Base-by-base conservation (phyloP, 2,113 vertebrate species). In the Cephalopholis sonnerati region DNA sequence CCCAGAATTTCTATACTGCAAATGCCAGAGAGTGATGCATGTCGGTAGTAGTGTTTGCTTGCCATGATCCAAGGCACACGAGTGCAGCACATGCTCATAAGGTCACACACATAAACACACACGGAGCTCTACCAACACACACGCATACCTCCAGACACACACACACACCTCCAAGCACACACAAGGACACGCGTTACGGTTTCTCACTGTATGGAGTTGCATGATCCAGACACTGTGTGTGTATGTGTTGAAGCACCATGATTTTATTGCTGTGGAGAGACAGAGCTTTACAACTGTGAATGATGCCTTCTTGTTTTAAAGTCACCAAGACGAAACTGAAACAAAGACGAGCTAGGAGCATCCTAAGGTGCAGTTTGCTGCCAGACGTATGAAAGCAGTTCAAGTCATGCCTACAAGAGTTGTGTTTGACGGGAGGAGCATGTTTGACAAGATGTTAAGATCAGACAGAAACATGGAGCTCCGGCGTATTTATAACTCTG, bases 1-100 rank as follows among this genome's bases (percentile, higher is more conserved):
- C 94, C 95, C 93, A 95, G 94, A 95, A 95, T 94, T 95, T 93
- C 94, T 95, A 93, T 93, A 92, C 73, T 93, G 91, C 93, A 83
- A 93, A 93, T 94, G 92, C 93, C 89, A 91, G 88, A 92, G 85
- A 94, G 90, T 94, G 85, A 90, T 95, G 95, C 95, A 95, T 95
- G 95, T 89, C 80, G 82, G 87, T 93, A 89, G 90, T 85, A 88
- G 88, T 93, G 89, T 94, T 91, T 95, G 93, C 94, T 91, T 94
- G 93, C 93, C 82, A 89, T 91, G 72, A 85, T 85, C 55, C 27
- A 77, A 89, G 88, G 85, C 86, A 91, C 78, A 88, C 7, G 67
- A 83, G 58, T 74, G 77, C 82, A 85, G 70, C 88, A 86, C 78
- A 84, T 55, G 87, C 81, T 85, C 67, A 85, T 68, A 63, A 48